Base-by-base conservation (phyloP, 1,140 invertebrate species). In the Eufriesea mexicana region DNA sequence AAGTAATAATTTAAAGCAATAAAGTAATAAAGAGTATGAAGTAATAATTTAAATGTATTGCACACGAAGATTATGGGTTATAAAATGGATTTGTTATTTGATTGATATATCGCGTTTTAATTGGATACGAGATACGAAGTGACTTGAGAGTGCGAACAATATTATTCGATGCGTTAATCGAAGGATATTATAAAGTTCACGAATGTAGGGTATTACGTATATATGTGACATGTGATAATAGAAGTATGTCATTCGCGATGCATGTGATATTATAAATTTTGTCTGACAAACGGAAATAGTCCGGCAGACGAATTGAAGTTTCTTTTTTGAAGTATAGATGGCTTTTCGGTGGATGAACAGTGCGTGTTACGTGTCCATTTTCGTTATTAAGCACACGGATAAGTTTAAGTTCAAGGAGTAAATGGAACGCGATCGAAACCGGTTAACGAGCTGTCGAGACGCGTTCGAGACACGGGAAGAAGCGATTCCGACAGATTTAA, bases 381-480 rank as follows among this genome's bases (percentile, higher is more conserved):
- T 42, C 4, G 49, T 64, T 66, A 72, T 64, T 35, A 61, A n/a
- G 45, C 59, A 64, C 54, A 59, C 25, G 73, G 77, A 57, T 83
- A 75, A 74, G 45, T 59, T 66, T 67, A 18, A 59, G 68, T 79
- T 87, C 70, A 57, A 79, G 68, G 25, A 85, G 55, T 73, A 75
- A 86, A 70, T 85, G 61, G 61, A 78, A 78, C 54, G 75, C 80
- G 47, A 79, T 83, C 71, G 70, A 55, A 86, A 87, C 84, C 84
- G 80, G 84, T 87, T 66, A 61, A 86, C 71, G 78, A 71, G 76
- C 66, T 67, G 70, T 66, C 70, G 78, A 89, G 85, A 82, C 25
- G 67, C 55, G 54, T 67, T 62, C 64, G 80, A 81, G 82, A 67
- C 81, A 74, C 47, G 28, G 25, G 18, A 51, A 79, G 74, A 79